phyloP scores from a whole-genome alignment of 2,797 vertebrate genomes.

The Sylvilagus floridanus region DNA sequence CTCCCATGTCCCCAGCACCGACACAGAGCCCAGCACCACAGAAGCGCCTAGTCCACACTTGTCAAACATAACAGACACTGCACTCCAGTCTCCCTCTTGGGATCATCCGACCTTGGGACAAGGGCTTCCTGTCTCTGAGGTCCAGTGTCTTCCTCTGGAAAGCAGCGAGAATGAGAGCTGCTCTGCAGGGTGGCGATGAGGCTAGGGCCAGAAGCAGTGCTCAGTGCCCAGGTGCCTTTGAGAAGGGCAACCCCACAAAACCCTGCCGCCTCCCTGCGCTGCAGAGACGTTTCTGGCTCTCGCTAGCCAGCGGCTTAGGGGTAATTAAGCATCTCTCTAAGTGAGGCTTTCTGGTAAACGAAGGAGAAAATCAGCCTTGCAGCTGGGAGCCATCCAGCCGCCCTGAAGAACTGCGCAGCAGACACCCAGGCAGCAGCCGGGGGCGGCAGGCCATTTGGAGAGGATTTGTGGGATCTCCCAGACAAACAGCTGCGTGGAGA shows the following conservation, averaged over 20 bases:
- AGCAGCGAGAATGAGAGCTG: slow-evolving; percentile 28
- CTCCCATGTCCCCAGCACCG: background rate
- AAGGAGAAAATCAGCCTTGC: slow-evolving; percentile 68
- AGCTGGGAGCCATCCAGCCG: slow-evolving; percentile 76
- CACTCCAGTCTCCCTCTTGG: background rate
- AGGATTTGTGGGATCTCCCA: slow-evolving; percentile 79
- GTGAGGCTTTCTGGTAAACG: slow-evolving; percentile 66
- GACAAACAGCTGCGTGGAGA: slow-evolving; percentile 74
- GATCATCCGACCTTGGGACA: background rate
- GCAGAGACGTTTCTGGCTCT: slow-evolving; percentile 69
- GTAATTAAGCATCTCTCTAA: slow-evolving; percentile 78
- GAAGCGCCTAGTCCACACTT: background rate
- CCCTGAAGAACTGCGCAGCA: slow-evolving; percentile 66
- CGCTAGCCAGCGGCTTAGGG: slow-evolving; percentile 70
- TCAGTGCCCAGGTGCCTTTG: background rate
- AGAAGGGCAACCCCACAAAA: slow-evolving; percentile 25
- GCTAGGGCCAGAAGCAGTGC: background rate
- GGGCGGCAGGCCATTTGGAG: slow-evolving; percentile 82
- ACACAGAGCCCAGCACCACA: background rate
- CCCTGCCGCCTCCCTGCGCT: slow-evolving; percentile 18
- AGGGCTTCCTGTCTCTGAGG: background rate
- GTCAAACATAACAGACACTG: background rate
- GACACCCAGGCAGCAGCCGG: slow-evolving; percentile 69
- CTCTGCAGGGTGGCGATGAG: background rate
- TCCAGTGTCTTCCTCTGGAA: slow-evolving; percentile 35